These are phyloP conservation scores for Glyptemys insculpta DNA, from an alignment of 2,797 vertebrate genomes.

Conservation along the genomic window DNA sequence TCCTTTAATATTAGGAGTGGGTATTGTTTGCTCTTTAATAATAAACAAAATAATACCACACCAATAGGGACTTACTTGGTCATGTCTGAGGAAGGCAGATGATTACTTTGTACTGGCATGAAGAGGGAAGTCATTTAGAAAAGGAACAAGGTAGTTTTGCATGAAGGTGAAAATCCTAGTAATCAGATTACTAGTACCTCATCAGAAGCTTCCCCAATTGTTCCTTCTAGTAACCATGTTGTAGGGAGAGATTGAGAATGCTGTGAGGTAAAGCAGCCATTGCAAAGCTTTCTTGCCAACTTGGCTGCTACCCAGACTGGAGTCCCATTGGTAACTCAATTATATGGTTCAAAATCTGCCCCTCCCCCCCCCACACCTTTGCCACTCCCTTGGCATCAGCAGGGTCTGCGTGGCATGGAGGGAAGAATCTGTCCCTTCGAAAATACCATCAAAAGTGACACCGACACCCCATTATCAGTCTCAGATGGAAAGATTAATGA, in stretches of 20 bases:
- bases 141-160: constrained; percentile 1
- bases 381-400: not conserved
- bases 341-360: accelerated
- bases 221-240: not conserved
- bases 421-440: not conserved
- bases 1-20: not conserved
- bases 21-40: not conserved
- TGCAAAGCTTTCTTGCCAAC: constrained; percentile 2
- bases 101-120: not conserved
- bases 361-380: not conserved
- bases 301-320: not conserved
- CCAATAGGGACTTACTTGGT: not conserved
- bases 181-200: not conserved
- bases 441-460: not conserved
- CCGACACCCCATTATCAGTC: not conserved
- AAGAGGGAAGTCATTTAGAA: not conserved
- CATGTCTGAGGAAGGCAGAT: not conserved
- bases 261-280: not conserved
- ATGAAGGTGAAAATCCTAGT: not conserved
- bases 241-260: not conserved
- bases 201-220: constrained; percentile 27
- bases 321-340: not conserved
- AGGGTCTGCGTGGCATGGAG: not conserved
- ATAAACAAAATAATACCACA: not conserved
- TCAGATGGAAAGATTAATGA: not conserved